Conservation (phyloP, 2,888 invertebrate species). For the Macrophya alboannulata region DNA sequence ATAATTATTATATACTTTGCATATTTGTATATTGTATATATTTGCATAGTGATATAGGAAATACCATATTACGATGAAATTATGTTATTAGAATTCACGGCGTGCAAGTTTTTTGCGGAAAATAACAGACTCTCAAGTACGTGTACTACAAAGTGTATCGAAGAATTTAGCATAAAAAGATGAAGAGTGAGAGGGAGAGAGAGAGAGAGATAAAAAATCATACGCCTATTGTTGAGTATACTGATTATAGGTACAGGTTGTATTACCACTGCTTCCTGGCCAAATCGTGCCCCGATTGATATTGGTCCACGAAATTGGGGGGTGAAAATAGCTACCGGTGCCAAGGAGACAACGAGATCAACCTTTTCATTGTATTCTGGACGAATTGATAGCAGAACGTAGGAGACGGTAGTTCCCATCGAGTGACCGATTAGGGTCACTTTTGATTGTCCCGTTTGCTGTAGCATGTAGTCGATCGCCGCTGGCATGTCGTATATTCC, state of each 20-base stretch:
- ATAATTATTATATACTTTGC: not conserved
- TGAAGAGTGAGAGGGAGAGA: not conserved
- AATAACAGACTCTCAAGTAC: not conserved
- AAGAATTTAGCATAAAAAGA: not conserved
- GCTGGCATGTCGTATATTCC: slow-evolving; percentile 70
- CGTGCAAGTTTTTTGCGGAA: not conserved
- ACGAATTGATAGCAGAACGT: slow-evolving; percentile 71
- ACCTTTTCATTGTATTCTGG: slow-evolving; percentile 73
- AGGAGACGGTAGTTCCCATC: slow-evolving; percentile 71
- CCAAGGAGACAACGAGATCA: slow-evolving; percentile 69
- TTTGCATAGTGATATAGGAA: not conserved
- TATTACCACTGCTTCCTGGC: slow-evolving; percentile 20
- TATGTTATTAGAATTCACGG: not conserved
- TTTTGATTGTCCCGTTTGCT: slow-evolving; percentile 65
- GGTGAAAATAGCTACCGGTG: slow-evolving; percentile 71
- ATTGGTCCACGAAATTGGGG: slow-evolving; percentile 37
- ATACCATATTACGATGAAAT: not conserved
- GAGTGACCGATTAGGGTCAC: slow-evolving; percentile 72
- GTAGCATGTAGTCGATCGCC: slow-evolving; percentile 70
- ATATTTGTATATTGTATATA: not conserved
- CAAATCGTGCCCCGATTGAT: not conserved
- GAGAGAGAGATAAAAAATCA: not conserved
- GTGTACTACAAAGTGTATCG: not conserved
- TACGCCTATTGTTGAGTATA: not conserved
- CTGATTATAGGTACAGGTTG: not conserved